Base-by-base conservation (phyloP, 2,113 vertebrate species). In the Dicerorhinus sumatrensis region DNA sequence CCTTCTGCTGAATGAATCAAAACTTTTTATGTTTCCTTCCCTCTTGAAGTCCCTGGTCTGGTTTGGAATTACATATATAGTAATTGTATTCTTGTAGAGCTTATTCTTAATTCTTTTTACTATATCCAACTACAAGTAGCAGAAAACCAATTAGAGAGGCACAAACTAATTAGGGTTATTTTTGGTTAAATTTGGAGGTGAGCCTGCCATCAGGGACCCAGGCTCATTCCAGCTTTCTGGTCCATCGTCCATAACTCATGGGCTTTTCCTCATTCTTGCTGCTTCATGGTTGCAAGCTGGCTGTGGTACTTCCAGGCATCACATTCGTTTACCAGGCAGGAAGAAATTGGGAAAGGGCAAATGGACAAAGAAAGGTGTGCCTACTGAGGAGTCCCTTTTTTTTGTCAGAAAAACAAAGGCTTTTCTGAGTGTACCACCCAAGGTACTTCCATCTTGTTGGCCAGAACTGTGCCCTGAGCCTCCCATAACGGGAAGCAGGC, bases 61-160 rank as follows among this genome's bases (percentile, higher is more conserved):
- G 60, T 77, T 92, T 77, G 72, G 27, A 80, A 89, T 14, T 48
- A 75, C 11, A 89, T 58, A 20, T 80, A 13, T 70, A 91, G 46
- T 76, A 60, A 67, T 62, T 80, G 56, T 89, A 1, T 91, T 65
- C 23, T 75, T 95, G 17, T 36, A 76, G 13, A 36, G 11, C 42
- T 89, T 79, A 65, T 31, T 95, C 46, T 31, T 62, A 62, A 29
- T 84, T 79, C n/a, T 87, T 94, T 88, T 89, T 56, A 67, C 70
- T 63, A 42, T 75, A 84, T 69, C 81, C 65, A 94, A 4, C 48
- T 80, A 4, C 67, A 94, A 62, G 33, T n/a, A 83, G 65, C 29
- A 85, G 84, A 94, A 86, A 85, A 73, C n/a, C 29, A 21, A 20
- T 12, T 20, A 84, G 51, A 81, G 42, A 91, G 12, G 17, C 54